Percentiles rank a stretch among this genome's conserved stretches.
Conservation (phyloP, 2,888 invertebrate genomes). For the Drosophila diplacantha region DNA sequence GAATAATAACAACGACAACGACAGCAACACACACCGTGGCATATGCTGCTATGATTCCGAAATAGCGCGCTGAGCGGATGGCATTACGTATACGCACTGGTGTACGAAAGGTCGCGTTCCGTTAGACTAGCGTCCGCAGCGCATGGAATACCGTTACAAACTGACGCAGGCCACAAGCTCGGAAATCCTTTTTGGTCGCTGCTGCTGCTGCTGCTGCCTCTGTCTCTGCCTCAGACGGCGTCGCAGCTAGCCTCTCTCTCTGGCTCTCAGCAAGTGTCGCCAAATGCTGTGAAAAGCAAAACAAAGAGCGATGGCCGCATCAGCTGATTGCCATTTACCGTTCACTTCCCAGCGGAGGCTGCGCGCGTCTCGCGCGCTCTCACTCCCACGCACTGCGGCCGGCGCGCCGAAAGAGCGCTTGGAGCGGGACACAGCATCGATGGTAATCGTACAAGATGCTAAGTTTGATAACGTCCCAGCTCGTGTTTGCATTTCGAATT, state of each 20-base stretch:
- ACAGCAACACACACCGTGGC: constrained; percentile 18
- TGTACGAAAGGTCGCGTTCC: constrained; percentile 20
- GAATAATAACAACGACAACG: constrained; percentile 10
- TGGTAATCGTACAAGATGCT: constrained; percentile 22
- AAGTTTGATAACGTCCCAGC: constrained; percentile 24
- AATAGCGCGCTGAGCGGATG: constrained; percentile 51
- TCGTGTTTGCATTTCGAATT: constrained; percentile 32
- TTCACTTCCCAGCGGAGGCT: constrained; percentile 35
- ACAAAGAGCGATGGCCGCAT: constrained; percentile 42
- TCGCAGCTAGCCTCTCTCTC: constrained; percentile 20
- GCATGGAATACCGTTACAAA: constrained; percentile 63
- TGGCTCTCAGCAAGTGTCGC: constrained; percentile 21
- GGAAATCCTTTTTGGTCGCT: constrained; percentile 58
- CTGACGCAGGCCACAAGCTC: constrained; percentile 49
- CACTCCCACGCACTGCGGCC: constrained; percentile 13
- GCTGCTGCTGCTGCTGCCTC: constrained; percentile 7
- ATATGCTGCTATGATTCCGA: constrained; percentile 45
- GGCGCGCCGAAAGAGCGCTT: constrained; percentile 6
- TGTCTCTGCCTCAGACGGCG: constrained; percentile 13
- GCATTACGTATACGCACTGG: constrained; percentile 41
- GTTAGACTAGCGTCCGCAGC: constrained; percentile 40
- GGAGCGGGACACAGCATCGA: background rate
- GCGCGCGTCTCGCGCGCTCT: constrained; percentile 32
- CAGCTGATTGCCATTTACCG: constrained; percentile 42
- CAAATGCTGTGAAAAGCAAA: constrained; percentile 36